Conservation (phyloP, 2,113 vertebrate genomes). For the Nyctereutes procyonoides region DNA sequence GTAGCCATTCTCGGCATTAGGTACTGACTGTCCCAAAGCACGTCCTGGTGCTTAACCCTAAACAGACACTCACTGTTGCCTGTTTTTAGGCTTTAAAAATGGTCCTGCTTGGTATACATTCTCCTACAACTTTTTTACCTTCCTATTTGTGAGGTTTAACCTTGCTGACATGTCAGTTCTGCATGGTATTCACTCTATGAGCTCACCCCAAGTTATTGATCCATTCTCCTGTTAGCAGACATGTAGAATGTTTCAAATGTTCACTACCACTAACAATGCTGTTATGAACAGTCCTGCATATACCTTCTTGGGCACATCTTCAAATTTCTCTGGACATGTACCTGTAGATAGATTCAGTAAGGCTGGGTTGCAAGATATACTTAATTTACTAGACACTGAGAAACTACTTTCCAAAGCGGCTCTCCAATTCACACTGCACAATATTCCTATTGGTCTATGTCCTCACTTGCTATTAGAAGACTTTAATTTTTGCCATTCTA, state of each 20-base stretch:
- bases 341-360: neutral
- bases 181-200: neutral
- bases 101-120: neutral
- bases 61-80: neutral
- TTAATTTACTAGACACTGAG: neutral
- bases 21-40: neutral
- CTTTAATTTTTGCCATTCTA: neutral
- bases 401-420: neutral
- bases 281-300: neutral
- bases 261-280: neutral
- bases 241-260: neutral
- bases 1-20: accelerated
- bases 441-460: neutral
- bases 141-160: neutral
- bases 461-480: neutral
- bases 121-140: neutral
- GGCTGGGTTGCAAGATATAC: neutral
- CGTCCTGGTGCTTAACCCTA: neutral
- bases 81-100: neutral
- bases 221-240: neutral
- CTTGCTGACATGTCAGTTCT: neutral
- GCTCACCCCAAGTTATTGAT: neutral
- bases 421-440: neutral
- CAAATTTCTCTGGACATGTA: neutral
- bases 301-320: neutral